Conservation (phyloP, 2,113 vertebrate genomes). For the Nothobranchius furzeri region DNA sequence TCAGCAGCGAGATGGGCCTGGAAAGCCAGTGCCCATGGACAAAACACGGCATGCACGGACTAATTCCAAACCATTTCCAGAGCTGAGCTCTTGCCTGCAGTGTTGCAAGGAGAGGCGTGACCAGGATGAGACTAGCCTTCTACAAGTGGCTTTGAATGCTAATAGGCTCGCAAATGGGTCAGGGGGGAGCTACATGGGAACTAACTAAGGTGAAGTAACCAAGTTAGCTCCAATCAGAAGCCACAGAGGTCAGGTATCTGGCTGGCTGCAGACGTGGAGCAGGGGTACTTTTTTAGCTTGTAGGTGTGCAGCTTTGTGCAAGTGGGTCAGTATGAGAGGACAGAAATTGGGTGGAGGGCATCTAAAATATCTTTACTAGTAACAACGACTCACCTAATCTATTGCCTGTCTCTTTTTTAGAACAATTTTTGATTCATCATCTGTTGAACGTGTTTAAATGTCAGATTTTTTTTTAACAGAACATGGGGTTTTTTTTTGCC, state of each 20-base stretch:
- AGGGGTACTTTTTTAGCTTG: constrained; percentile 50
- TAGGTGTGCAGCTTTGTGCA: constrained; percentile 23
- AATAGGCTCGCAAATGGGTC: constrained; percentile 67
- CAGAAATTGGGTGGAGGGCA: constrained; percentile 14
- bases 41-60: neutral
- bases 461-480: no score
- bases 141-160: constrained; percentile 64
- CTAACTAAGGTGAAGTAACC: constrained; percentile 52
- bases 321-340: constrained; percentile 40
- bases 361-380: constrained; percentile 5
- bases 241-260: constrained; percentile 31
- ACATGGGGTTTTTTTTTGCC: no score
- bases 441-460: no score
- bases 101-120: constrained; percentile 47
- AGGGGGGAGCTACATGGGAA: constrained; percentile 64
- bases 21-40: neutral
- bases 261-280: constrained; percentile 18
- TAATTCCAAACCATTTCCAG: constrained; percentile 53
- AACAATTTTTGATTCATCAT: neutral
- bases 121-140: constrained; percentile 49
- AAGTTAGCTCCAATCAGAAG: constrained; percentile 37
- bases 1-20: constrained; percentile 4
- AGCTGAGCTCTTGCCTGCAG: constrained; percentile 61
- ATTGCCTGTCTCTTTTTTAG: neutral
- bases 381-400: neutral